Percentiles rank a stretch among this genome's conserved stretches.
These are phyloP conservation scores for Paragorgia papillata DNA, from an alignment of 92 coral and sea anemone species.

Conservation along the genomic window DNA sequence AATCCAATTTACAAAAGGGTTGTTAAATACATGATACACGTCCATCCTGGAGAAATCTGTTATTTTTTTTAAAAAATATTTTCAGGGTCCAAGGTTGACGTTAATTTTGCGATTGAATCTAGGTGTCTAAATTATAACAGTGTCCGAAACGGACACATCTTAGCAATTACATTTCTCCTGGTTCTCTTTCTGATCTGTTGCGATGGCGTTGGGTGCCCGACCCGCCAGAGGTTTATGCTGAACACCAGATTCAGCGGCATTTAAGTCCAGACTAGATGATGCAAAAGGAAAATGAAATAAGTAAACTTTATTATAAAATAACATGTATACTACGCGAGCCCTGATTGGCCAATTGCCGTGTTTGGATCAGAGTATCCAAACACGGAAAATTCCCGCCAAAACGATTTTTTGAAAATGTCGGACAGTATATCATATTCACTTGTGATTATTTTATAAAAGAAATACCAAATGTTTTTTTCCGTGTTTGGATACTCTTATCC, in stretches of 20 bases:
- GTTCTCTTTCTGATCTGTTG: slow-evolving; percentile 94
- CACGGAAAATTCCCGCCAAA: no score
- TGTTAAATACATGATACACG: not conserved
- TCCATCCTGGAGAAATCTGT: not conserved
- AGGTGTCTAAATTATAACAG: slow-evolving; percentile 26
- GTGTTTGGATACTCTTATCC: no score
- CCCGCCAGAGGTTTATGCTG: slow-evolving; percentile 99
- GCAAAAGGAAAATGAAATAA: no score
- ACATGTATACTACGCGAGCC: no score
- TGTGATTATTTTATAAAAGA: no score
- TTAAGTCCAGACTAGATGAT: slow-evolving; percentile 93
- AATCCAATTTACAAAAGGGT: no score
- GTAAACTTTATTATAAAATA: no score
- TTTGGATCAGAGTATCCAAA: no score
- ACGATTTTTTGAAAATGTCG: no score
- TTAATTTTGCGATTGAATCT: slow-evolving; percentile 29
- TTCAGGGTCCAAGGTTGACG: not conserved
- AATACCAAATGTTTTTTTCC: no score
- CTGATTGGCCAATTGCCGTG: no score
- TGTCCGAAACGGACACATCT: not conserved
- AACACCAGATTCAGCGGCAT: slow-evolving; percentile 98
- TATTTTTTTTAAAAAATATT: not conserved
- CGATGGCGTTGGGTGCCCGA: slow-evolving; percentile 85
- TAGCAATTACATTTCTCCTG: slow-evolving; percentile 92
- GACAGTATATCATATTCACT: no score